Percentiles rank a stretch among this genome's conserved stretches.
Conservation (phyloP, 2,888 invertebrate genomes). For the Luperina nickerlii region DNA sequence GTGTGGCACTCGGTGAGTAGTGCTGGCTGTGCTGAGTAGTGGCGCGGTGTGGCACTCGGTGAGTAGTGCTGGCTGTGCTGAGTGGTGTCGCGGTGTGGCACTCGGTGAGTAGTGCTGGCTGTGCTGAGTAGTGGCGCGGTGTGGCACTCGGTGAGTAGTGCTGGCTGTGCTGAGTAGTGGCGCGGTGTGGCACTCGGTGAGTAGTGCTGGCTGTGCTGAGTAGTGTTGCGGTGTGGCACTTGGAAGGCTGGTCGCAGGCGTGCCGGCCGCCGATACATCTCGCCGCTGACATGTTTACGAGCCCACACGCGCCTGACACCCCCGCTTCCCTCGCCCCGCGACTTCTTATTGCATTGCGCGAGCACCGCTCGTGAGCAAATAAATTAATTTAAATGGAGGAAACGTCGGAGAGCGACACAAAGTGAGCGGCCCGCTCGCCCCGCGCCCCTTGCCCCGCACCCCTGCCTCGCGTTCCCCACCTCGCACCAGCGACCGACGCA, state of each 20-base stretch:
- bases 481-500: neutral
- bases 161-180: conserved; percentile 4
- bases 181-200: neutral
- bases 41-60: neutral
- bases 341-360: conserved; percentile 76
- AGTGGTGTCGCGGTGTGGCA: conserved; percentile 3
- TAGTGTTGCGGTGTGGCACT: neutral
- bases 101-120: neutral
- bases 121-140: conserved; percentile 1
- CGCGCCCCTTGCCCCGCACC: neutral
- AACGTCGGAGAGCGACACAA: conserved; percentile 68
- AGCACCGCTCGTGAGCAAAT: conserved; percentile 71
- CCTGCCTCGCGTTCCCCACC: neutral
- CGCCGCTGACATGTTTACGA: conserved; percentile 83
- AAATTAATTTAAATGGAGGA: conserved; percentile 83
- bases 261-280: conserved; percentile 75
- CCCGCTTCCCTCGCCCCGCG: conserved; percentile 36
- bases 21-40: neutral
- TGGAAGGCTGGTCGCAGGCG: conserved; percentile 62
- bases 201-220: neutral
- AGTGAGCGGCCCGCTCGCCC: conserved; percentile 55
- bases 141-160: neutral
- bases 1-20: neutral
- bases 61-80: neutral
- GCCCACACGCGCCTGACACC: conserved; percentile 35